A percentile compares a stretch with the other conserved stretches of the same genome.
Conservation (phyloP, 1,140 invertebrate genomes). For the Palaemon carinicauda region DNA sequence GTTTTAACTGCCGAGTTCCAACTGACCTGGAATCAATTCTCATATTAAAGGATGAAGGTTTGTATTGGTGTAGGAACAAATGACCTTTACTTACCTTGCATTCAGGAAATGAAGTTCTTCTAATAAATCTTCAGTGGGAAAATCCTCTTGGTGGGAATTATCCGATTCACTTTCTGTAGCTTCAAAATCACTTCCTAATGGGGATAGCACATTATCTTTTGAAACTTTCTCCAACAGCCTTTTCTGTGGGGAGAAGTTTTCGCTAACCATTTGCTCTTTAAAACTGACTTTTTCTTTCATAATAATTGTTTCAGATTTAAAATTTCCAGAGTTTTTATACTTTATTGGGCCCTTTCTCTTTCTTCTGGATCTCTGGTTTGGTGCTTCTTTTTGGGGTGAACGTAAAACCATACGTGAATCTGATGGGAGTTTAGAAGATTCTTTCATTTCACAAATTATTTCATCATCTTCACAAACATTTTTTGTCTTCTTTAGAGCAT, state of each 20-base stretch:
- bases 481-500: neutral
- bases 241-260: neutral
- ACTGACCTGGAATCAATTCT: too few relatives aligned
- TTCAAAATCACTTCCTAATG: neutral
- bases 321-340: neutral
- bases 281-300: neutral
- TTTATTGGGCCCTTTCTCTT: neutral
- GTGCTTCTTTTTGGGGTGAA: too few relatives aligned
- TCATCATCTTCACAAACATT: too few relatives aligned
- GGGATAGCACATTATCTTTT: neutral
- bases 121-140: conserved; percentile 31
- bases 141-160: conserved; percentile 31
- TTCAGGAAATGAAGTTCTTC: conserved; percentile 49
- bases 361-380: neutral
- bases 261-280: neutral
- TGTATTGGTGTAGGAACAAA: too few relatives aligned
- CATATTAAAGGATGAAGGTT: too few relatives aligned
- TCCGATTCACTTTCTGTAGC: conserved; percentile 28
- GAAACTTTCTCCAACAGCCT: neutral
- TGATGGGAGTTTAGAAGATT: too few relatives aligned
- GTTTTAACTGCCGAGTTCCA: too few relatives aligned
- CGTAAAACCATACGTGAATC: too few relatives aligned
- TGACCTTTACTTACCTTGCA: conserved; percentile 16
- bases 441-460: too few relatives aligned
- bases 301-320: too few relatives aligned